A percentile compares a stretch with the other conserved stretches of the same genome.
phyloP scores from a whole-genome alignment of 2,113 vertebrate species.

The Sapayoa aenigma region DNA sequence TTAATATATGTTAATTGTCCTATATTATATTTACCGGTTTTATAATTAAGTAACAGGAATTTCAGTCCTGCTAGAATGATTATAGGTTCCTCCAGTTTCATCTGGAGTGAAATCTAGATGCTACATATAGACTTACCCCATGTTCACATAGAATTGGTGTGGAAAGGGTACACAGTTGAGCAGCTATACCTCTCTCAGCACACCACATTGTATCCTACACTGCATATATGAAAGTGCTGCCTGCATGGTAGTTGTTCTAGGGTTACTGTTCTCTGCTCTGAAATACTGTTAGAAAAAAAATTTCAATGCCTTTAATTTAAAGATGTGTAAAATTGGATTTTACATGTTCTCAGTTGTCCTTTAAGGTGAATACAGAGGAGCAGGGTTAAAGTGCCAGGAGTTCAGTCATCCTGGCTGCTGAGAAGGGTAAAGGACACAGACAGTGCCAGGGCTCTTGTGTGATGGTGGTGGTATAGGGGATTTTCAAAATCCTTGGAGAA shows the following conservation, averaged over 20 bases:
- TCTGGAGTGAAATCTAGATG: neutral
- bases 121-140: neutral
- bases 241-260: neutral
- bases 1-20: neutral
- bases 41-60: neutral
- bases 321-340: neutral
- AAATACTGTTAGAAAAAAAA: neutral
- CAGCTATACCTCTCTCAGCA: neutral
- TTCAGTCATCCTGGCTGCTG: neutral
- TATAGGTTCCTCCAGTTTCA: neutral
- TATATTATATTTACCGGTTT: neutral
- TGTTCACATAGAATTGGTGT: neutral
- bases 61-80: neutral
- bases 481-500: neutral
- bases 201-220: rapidly evolving
- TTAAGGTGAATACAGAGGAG: neutral
- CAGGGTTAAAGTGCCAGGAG: neutral
- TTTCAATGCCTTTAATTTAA: neutral
- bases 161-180: neutral
- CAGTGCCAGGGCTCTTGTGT: neutral
- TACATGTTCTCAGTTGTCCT: neutral
- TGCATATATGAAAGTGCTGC: neutral
- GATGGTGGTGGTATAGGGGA: too few relatives aligned
- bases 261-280: neutral
- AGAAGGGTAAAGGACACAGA: neutral